Evolutionary conservation across 2,888 invertebrate genomes (phyloP), one percentile per base, ranked within the genome.

Genomic region (Synanthedon vespiformis): DNA sequence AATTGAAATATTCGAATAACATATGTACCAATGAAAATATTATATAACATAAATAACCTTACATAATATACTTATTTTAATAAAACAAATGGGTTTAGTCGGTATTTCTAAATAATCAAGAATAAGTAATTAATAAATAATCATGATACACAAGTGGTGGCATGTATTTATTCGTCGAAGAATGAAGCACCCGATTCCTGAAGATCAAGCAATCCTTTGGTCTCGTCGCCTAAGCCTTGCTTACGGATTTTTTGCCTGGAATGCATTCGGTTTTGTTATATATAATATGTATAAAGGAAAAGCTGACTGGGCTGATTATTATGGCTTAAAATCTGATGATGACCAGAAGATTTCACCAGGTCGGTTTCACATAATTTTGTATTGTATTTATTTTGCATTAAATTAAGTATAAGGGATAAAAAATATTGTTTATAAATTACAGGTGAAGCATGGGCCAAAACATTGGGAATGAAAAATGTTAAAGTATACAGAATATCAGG

Each of bases 221-320:
- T 92, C 91, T 69, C 77, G 82, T 5, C 85, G 91, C 18, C 72
- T 93, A 0, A 90, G 92, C 57, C 56, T 92, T 55, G 80, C 74
- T 0, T 94, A 93, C 65, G 90, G 89, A 40, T 53, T 93, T 48
- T n/a, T 91, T 8, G 91, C 92, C 12, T 93, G 93, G 93, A 91
- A 93, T 74, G 91, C 92, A 1, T 91, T 93, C 67, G 93, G 92
- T 10, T 62, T 90, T 14, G 89, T 93, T 3, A 59, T 86, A 16
- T 93, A 91, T 61, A 88, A 83, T 74, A 68, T 86, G 11, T 90
- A 83, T 57, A 66, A 81, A 57, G 93, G 93, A 2, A 91, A 90
- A 65, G 83, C 74, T 4, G 91, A 92, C 69, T 93, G 92, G 92
- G 92, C 92, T 0, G 82, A 89, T 61, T 89, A 89, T 60, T 88